These are phyloP conservation scores for Acleris sparsana DNA, from an alignment of 2,888 invertebrate species.

Conservation along the genomic window DNA sequence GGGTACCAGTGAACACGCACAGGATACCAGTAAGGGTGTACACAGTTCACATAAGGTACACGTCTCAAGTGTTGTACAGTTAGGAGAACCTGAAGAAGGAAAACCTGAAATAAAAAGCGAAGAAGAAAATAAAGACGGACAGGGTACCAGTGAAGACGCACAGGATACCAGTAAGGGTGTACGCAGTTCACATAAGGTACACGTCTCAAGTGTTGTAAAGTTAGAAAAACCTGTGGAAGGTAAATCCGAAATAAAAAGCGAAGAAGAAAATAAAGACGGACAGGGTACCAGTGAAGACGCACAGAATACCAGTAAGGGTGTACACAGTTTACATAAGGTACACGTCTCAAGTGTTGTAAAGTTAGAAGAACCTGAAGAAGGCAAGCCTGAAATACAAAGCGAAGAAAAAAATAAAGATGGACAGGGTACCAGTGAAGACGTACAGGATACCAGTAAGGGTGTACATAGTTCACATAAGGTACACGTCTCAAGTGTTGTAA, in stretches of 20 bases:
- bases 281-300: neutral
- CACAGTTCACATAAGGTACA: neutral
- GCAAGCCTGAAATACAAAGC: neutral
- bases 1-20: too few relatives aligned
- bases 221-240: neutral
- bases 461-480: neutral
- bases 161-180: neutral
- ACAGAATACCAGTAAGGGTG: neutral
- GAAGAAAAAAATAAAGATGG: slow-evolving; percentile 39
- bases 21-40: neutral
- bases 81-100: neutral
- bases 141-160: too few relatives aligned
- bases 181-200: neutral
- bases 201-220: neutral
- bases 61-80: neutral
- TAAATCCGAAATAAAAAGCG: neutral
- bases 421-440: neutral
- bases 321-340: neutral
- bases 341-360: neutral
- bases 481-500: neutral
- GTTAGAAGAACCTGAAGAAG: neutral
- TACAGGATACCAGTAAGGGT: neutral
- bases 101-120: neutral
- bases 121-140: slow-evolving; percentile 39
- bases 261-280: slow-evolving; percentile 39